Conservation (phyloP, 2,113 vertebrate species). For the Ailuropoda melanoleuca region DNA sequence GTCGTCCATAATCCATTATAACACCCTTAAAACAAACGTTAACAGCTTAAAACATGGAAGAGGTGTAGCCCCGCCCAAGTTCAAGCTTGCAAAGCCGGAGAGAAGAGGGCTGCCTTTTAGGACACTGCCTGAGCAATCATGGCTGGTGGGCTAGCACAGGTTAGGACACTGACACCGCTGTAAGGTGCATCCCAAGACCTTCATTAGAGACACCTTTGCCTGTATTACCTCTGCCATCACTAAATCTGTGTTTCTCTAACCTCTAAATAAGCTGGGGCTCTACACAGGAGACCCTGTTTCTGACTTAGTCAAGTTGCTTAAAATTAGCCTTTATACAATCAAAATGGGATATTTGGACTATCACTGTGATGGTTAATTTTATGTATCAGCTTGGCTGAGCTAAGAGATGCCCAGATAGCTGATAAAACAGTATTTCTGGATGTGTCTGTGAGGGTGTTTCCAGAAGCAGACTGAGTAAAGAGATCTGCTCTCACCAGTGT, state of each 20-base stretch:
- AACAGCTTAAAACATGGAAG: neutral
- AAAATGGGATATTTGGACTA: neutral
- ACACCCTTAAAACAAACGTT: neutral
- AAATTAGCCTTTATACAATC: neutral
- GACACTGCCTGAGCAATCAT: no score
- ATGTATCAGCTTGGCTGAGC: neutral
- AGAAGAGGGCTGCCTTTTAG: neutral
- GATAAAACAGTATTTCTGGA: neutral
- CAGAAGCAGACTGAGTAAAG: neutral
- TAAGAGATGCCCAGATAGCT: neutral
- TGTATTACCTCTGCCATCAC: neutral
- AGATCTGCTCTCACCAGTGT: neutral
- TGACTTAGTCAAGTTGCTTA: neutral
- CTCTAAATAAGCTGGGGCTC: neutral
- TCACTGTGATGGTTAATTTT: neutral
- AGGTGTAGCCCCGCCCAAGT: neutral
- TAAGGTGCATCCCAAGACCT: neutral
- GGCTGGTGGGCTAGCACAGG: neutral
- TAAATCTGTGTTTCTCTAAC: neutral
- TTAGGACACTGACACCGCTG: neutral
- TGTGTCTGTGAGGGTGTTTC: neutral
- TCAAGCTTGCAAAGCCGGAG: neutral
- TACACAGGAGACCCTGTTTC: neutral
- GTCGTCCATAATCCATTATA: neutral
- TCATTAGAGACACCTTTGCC: neutral